These are phyloP conservation scores for Tribolium madens DNA, from an alignment of 1,140 invertebrate genomes.

Conservation along the genomic window DNA sequence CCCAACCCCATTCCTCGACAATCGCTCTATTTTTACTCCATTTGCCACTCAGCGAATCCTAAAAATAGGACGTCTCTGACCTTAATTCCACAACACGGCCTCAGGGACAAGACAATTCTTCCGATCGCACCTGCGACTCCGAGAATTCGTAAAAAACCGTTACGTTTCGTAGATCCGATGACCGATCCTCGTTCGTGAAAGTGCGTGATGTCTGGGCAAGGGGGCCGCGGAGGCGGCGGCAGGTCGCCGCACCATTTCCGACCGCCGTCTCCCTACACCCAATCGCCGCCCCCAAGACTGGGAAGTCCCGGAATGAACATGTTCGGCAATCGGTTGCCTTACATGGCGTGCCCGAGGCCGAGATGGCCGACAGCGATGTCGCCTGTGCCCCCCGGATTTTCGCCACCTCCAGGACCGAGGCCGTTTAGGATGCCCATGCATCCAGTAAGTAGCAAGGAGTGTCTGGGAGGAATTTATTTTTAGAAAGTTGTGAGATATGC, in stretches of 20 bases:
- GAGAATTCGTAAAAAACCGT: background rate
- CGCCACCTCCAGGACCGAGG: constrained; percentile 65
- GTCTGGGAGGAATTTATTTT: background rate
- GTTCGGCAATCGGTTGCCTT: constrained; percentile 66
- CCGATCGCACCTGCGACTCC: background rate
- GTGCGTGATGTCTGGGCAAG: constrained; percentile 62
- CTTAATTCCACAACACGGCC: constrained; percentile 16
- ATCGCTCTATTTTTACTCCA: constrained; percentile 3
- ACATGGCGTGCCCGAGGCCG: constrained; percentile 72
- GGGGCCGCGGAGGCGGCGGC: constrained; percentile 64
- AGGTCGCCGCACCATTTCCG: constrained; percentile 69
- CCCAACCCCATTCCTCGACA: background rate
- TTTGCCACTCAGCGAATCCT: constrained; percentile 6
- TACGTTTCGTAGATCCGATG: constrained; percentile 5
- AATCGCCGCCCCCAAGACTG: constrained; percentile 73
- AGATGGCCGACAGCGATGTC: constrained; percentile 74
- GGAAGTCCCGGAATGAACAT: constrained; percentile 63
- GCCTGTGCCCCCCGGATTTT: constrained; percentile 64
- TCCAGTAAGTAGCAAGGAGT: constrained; percentile 64
- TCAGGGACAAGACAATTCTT: background rate
- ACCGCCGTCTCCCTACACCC: constrained; percentile 74
- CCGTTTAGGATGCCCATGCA: constrained; percentile 64
- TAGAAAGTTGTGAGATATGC: background rate
- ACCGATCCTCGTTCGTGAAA: background rate
- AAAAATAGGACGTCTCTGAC: constrained; percentile 33